Evolutionary conservation across 1,140 invertebrate species (phyloP).

Genomic region (Ceratosolen fusciceps): DNA sequence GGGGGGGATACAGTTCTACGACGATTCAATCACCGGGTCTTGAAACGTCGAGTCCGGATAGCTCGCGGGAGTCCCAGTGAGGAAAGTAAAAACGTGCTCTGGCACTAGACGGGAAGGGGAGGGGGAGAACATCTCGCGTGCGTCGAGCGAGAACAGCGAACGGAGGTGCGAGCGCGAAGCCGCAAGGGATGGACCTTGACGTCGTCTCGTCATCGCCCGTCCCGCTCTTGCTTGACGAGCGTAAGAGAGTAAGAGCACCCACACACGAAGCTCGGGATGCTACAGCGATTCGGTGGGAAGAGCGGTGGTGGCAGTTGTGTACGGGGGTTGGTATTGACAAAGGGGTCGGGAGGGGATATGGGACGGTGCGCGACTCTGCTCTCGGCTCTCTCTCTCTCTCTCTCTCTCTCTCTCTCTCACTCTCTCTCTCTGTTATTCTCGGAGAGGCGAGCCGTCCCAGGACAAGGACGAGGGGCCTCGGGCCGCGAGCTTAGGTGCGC

Average conservation of each 20-base stretch:
- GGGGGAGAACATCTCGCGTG: not conserved
- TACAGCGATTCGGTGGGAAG: not conserved
- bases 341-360: not conserved
- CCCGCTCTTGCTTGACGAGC: not conserved
- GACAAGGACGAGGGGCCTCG: conserved; percentile 5
- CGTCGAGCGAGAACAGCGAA: too few species aligned
- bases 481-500: not conserved
- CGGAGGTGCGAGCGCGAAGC: not conserved
- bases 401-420: too few species aligned
- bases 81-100: not conserved
- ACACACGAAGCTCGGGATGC: not conserved
- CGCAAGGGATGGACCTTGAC: conserved; percentile 43
- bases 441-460: conserved; percentile 39
- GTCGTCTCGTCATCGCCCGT: not conserved
- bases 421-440: not conserved
- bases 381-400: too few species aligned
- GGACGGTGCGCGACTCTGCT: not conserved
- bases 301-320: not conserved
- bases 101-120: not conserved
- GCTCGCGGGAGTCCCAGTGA: not conserved
- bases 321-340: too few species aligned
- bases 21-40: too few species aligned
- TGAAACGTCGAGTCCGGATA: not conserved
- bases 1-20: not conserved
- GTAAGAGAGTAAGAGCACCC: too few species aligned